Conservation (phyloP, 2,888 invertebrate genomes). For the Acanthoscelides obtectus region DNA sequence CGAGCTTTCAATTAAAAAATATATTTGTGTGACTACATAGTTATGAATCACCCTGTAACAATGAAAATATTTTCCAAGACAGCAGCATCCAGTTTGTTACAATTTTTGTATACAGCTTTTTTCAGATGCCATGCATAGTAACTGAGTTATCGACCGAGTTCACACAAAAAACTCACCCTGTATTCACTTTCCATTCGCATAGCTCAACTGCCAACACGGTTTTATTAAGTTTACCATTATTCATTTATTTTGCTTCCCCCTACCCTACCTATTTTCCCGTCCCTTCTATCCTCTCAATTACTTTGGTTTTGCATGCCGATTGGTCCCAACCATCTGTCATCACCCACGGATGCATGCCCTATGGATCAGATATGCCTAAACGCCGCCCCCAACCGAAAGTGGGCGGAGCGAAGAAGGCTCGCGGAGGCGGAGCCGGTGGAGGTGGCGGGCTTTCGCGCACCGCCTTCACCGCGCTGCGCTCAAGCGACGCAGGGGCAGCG, state of each 20-base stretch:
- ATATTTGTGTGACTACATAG: too few species aligned
- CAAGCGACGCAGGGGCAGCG: conserved; percentile 2
- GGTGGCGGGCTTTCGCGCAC: neutral
- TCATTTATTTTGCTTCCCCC: conserved; percentile 34
- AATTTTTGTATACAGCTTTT: too few species aligned
- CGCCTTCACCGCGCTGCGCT: neutral
- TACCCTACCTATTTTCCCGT: conserved; percentile 32
- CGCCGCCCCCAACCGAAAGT: neutral
- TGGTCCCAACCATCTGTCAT: neutral
- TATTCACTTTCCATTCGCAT: too few species aligned
- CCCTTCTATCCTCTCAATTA: conserved; percentile 11
- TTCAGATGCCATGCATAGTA: too few species aligned
- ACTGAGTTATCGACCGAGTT: too few species aligned
- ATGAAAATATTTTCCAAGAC: too few species aligned
- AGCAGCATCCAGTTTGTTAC: too few species aligned
- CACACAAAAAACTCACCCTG: too few species aligned
- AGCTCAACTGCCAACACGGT: neutral
- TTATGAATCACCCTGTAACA: too few species aligned
- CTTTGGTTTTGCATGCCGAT: conserved; percentile 18
- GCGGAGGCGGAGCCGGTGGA: neutral
- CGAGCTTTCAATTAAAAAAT: too few species aligned
- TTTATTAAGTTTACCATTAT: conserved; percentile 24
- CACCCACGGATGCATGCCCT: neutral
- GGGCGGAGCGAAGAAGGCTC: neutral
- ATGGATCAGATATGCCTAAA: neutral